phyloP scores from a whole-genome alignment of 1,140 invertebrate species.

The Ganaspis sp. region DNA sequence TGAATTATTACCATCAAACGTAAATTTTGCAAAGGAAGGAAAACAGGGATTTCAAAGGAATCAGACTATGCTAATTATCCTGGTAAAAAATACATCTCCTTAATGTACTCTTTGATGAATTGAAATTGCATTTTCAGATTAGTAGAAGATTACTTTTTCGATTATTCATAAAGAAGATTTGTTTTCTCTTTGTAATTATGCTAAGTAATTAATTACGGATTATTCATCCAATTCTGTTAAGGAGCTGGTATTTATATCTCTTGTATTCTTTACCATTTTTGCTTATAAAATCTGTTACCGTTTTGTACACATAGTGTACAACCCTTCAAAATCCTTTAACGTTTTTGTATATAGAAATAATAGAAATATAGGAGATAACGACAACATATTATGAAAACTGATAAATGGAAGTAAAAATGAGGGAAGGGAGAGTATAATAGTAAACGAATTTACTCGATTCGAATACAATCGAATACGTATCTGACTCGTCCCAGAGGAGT shows the following conservation, averaged over 20 bases:
- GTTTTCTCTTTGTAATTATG: neutral
- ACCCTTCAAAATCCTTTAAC: no score
- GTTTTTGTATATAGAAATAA: no score
- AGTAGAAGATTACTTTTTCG: neutral
- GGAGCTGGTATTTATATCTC: no score
- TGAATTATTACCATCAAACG: neutral
- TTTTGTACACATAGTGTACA: no score
- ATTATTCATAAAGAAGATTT: neutral
- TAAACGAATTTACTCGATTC: neutral
- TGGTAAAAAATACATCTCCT: neutral
- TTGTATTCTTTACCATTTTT: no score
- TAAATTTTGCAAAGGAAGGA: neutral
- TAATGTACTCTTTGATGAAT: neutral
- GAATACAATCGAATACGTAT: neutral
- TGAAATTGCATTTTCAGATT: neutral
- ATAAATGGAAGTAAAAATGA: neutral
- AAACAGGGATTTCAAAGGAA: neutral
- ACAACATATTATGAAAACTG: neutral
- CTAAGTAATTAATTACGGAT: neutral
- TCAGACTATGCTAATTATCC: neutral
- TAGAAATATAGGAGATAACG: neutral
- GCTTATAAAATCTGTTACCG: no score
- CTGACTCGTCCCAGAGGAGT: neutral
- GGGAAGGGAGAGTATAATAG: neutral
- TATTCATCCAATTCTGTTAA: no score